Evolutionary conservation across 1,140 invertebrate species (phyloP), one percentile per base, ranked within the genome.

Genomic region (Plodia interpunctella): DNA sequence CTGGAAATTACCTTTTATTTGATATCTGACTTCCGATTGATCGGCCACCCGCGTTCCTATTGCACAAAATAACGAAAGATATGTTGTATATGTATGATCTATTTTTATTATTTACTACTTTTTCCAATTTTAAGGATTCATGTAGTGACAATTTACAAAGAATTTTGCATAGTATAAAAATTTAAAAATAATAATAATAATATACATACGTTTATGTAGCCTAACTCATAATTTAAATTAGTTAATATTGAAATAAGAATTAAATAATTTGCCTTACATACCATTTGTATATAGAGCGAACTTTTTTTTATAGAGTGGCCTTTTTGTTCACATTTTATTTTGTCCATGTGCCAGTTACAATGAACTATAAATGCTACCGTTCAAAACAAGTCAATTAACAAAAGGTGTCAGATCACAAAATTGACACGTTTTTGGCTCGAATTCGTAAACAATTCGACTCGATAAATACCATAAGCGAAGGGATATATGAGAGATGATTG

Each of bases 311-410:
- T 44, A 6, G 38, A 44, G 38, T 17, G 38, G 2, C 9, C 2
- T 44, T n/a, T 44, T n/a, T 44, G 5, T 44, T 3, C 38, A n/a
- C 3, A 2, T 17, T n/a, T 17, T 44, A 44, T 44, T 44, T 17
- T 44, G 38, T 44, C 5, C 13, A 44, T 44, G 38, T 44, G 10
- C 38, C 38, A 44, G 38, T 44, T 44, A 44, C 15, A 44, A 44
- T 44, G n/a, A 44, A n/a, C 13, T 44, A 44, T 35, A 35, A 11
- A 9, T 35, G 38, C 38, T 44, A 44, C 38, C 38, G 38, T 44
- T 44, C 38, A 44, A 15, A 44, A 44, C 38, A 44, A 44, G 38
- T 44, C 38, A 44, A 44, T 44, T 44, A 44, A 44, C 38, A 44
- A 15, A 15, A 15, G 38, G 38, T 44, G 15, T 44, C 38, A 44